Percentiles rank a stretch among this genome's conserved stretches.
phyloP scores from a whole-genome alignment of 2,797 vertebrate species.

The Nyctibius grandis region DNA sequence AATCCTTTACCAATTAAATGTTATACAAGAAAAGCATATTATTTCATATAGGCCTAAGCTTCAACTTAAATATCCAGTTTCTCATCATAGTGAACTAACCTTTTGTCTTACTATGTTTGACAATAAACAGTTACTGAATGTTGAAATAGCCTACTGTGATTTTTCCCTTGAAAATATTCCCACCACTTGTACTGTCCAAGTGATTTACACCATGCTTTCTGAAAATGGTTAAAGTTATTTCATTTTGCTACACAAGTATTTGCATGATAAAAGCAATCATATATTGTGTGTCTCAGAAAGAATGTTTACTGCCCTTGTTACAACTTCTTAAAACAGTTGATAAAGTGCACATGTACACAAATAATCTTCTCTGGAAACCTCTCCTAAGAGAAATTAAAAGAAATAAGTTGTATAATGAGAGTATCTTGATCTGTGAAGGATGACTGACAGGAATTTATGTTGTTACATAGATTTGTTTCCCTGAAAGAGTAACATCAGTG shows the following conservation, averaged over 20 bases:
- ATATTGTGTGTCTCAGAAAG: background rate
- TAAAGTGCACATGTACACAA: background rate
- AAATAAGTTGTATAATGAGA: background rate
- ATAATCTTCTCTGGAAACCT: background rate
- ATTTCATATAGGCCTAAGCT: background rate
- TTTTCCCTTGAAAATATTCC: slow-evolving; percentile 20
- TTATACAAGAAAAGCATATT: background rate
- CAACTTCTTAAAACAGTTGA: background rate
- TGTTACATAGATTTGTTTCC: background rate
- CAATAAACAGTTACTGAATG: background rate
- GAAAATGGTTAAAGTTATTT: background rate
- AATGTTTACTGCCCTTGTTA: background rate
- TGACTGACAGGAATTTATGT: background rate
- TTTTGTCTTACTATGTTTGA: background rate
- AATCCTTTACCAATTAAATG: background rate
- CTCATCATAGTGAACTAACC: background rate
- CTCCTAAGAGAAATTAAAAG: background rate
- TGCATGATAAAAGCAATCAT: background rate
- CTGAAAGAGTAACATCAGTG: background rate
- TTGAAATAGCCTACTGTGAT: background rate
- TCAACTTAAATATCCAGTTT: background rate
- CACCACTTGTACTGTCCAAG: background rate
- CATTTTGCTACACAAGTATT: background rate
- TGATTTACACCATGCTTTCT: slow-evolving; percentile 21
- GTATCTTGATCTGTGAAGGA: background rate